Conservation (phyloP, 1,140 invertebrate species). For the Drosophila tsacasi region DNA sequence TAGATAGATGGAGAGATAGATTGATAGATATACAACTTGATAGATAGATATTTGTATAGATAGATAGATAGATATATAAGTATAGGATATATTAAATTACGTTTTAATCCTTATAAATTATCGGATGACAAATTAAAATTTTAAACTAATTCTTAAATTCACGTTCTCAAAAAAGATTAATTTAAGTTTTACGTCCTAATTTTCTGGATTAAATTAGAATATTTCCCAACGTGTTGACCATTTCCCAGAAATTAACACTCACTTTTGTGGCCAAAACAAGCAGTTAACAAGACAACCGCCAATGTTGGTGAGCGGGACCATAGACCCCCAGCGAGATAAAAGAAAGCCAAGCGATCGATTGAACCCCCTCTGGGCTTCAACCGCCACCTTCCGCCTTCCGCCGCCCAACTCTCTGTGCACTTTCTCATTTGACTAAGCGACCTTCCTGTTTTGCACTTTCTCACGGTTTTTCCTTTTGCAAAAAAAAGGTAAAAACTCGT, state of each 20-base stretch:
- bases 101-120: neutral
- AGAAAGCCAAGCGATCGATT: constrained; percentile 44
- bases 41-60: neutral
- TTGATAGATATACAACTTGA: neutral
- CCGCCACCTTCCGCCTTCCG: constrained; percentile 3
- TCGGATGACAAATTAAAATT: neutral
- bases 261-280: neutral
- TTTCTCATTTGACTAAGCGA: constrained; percentile 78
- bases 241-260: neutral
- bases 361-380: constrained; percentile 13
- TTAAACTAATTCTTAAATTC: neutral
- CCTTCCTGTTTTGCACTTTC: constrained; percentile 72
- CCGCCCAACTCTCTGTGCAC: constrained; percentile 29
- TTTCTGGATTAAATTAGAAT: no score
- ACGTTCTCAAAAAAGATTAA: no score
- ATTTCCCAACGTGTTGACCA: neutral
- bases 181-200: no score
- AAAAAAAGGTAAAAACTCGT: constrained; percentile 62
- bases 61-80: neutral
- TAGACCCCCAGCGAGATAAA: constrained; percentile 22
- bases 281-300: neutral
- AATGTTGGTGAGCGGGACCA: neutral
- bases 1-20: no score
- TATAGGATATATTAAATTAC: neutral
- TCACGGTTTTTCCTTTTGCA: constrained; percentile 65